Conservation (phyloP, 1,140 invertebrate genomes). For the Sipha flava region DNA sequence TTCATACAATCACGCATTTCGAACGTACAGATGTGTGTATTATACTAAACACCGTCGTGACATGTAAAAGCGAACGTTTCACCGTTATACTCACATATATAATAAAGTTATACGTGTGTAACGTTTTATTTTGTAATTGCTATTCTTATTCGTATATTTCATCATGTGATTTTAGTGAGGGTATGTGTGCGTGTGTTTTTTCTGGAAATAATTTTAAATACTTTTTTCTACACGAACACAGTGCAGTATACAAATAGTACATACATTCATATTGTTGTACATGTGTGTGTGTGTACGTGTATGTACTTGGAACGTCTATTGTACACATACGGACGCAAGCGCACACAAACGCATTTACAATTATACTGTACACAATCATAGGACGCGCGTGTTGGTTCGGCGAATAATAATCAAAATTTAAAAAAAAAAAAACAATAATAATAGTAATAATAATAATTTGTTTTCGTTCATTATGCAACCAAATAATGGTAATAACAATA, state of each 20-base stretch:
- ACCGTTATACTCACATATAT: neutral
- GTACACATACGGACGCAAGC: neutral
- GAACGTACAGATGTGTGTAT: too few species aligned
- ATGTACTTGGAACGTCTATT: neutral
- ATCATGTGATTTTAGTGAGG: too few species aligned
- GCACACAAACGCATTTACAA: too few species aligned
- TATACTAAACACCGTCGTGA: neutral
- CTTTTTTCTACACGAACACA: too few species aligned
- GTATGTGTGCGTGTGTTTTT: neutral
- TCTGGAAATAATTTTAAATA: neutral
- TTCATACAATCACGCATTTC: too few species aligned
- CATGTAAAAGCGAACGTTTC: neutral
- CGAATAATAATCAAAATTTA: slow-evolving; percentile 11
- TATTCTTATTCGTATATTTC: too few species aligned
- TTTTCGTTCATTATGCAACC: slow-evolving; percentile 26
- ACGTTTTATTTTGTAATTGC: neutral
- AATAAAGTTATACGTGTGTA: neutral
- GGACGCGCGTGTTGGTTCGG: neutral
- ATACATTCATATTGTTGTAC: neutral
- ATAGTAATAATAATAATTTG: slow-evolving; percentile 15
- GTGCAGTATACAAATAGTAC: neutral
- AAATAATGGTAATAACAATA: slow-evolving; percentile 4
- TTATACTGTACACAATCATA: neutral
- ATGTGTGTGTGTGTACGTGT: neutral
- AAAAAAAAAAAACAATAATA: too few species aligned